Base-by-base conservation (phyloP, 2,113 vertebrate species). In the Sylvia atricapilla region DNA sequence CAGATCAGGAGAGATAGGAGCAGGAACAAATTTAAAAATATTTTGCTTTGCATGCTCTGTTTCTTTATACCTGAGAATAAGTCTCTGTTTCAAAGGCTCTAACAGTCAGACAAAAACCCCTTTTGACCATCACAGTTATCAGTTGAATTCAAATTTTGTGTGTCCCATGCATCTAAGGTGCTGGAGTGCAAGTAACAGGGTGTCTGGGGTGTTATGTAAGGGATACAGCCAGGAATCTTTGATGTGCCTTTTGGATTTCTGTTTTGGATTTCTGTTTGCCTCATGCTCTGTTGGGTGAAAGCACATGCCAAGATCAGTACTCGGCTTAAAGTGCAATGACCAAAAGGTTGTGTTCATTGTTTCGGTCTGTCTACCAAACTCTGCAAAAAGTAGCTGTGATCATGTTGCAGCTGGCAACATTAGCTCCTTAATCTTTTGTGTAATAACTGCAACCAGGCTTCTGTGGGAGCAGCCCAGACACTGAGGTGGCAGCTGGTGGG, bases 161-260 rank as follows among this genome's bases (percentile, higher is more conserved):
- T 68, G 43, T 6, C 7, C 6, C 13, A 4, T 58, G 30, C 12
- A 20, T 18, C 8, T 19, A 12, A 72, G 37, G 41, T 0, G 0
- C 39, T 78, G 44, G 12, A 80, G 31, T 4, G 33, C 18, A 53
- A 30, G 23, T 21, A 55, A 27, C 15, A 31, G 55, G 23, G 15
- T 12, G 13, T 44, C 8, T 1, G 3, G 12, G 10, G 1, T 12
- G 0, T 7, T 58, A 5, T 25, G 7, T 43, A 10, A 68, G 27
- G 5, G 31, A 8, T 64, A 7, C 3, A 18, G 10, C 52, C 82
- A 28, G 33, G 44, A 33, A 67, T 19, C 14, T 56, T 43, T 11
- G 0, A 23, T 52, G 19, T 60, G 14, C 47, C 27, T 87, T 75
- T 85, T 52, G 46, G 21, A 35, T 7, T 43, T 87, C n/a, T n/a